phyloP scores from a whole-genome alignment of 2,888 invertebrate species.

The Eilema depressum region DNA sequence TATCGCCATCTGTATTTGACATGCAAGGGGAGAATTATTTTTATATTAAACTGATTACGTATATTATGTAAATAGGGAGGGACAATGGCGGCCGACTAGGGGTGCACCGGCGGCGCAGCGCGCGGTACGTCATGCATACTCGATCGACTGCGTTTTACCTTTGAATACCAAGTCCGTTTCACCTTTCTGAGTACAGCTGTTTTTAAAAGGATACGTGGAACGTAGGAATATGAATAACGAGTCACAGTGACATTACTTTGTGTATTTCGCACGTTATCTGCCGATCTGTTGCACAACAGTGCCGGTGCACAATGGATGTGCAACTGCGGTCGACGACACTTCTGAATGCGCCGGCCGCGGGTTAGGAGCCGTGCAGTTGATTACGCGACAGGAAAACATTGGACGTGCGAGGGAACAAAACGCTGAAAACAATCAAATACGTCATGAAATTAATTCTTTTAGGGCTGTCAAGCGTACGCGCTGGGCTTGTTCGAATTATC shows the following conservation, averaged over 20 bases:
- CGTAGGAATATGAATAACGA: slow-evolving; percentile 22
- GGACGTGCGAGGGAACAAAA: slow-evolving; percentile 22
- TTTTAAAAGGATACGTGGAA: slow-evolving; percentile 18
- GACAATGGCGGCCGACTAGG: slow-evolving; percentile 11
- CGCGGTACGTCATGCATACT: slow-evolving; percentile 11
- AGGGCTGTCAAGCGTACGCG: slow-evolving; percentile 6
- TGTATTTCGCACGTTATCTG: slow-evolving; percentile 18
- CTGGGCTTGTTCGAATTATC: background rate
- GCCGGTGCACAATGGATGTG: slow-evolving; percentile 20
- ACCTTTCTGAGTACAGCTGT: slow-evolving; percentile 15
- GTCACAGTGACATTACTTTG: slow-evolving; percentile 13
- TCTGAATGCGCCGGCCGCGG: slow-evolving; percentile 4
- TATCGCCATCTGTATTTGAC: slow-evolving; percentile 34
- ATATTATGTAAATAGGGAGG: slow-evolving; percentile 27
- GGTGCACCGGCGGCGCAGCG: background rate
- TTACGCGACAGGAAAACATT: slow-evolving; percentile 28
- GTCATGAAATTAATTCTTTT: slow-evolving; percentile 41
- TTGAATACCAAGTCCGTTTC: slow-evolving; percentile 16
- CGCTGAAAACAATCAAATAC: slow-evolving; percentile 40
- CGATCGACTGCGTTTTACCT: slow-evolving; percentile 8
- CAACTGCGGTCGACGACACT: slow-evolving; percentile 28
- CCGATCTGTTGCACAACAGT: slow-evolving; percentile 25
- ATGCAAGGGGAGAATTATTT: slow-evolving; percentile 34
- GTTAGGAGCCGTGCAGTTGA: slow-evolving; percentile 14
- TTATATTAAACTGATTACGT: slow-evolving; percentile 39